A percentile compares a stretch with the other conserved stretches of the same genome.
Evolutionary conservation across 2,888 invertebrate species (phyloP).

Genomic region (Hedya salicella): DNA sequence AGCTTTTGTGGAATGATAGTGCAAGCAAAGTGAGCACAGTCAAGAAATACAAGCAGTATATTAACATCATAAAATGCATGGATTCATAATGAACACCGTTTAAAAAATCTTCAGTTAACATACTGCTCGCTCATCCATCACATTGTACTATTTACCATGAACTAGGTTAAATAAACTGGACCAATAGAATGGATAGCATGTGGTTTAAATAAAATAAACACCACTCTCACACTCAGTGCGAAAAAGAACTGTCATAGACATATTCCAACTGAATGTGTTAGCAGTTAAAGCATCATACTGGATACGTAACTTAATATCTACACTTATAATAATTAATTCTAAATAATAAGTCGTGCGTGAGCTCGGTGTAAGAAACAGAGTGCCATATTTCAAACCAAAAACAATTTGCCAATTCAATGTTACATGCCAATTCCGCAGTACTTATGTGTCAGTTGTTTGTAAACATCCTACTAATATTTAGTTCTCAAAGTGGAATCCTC

Average conservation of each 20-base stretch:
- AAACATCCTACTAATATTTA: conserved; percentile 20
- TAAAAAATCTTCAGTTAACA: too few species aligned
- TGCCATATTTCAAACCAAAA: conserved; percentile 34
- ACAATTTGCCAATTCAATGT: conserved; percentile 17
- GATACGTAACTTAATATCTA: conserved; percentile 23
- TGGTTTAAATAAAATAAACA: conserved; percentile 25
- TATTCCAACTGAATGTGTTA: conserved; percentile 8
- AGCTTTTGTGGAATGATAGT: conserved; percentile 22
- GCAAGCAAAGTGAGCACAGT: not conserved
- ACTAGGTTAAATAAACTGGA: conserved; percentile 24
- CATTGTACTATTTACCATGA: conserved; percentile 5
- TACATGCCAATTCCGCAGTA: not conserved
- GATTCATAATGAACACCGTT: too few species aligned
- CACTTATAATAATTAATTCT: conserved; percentile 26
- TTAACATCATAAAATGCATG: conserved; percentile 20
- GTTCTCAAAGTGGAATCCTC: too few species aligned
- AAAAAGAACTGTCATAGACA: conserved; percentile 9
- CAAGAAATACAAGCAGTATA: conserved; percentile 23
- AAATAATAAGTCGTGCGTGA: conserved; percentile 39
- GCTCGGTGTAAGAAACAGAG: conserved; percentile 42
- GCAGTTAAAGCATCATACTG: not conserved
- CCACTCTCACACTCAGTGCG: conserved; percentile 11
- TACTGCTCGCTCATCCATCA: conserved; percentile 7
- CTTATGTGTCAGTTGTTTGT: conserved; percentile 1
- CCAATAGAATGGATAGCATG: conserved; percentile 13